phyloP scores from a whole-genome alignment of 1,140 invertebrate genomes.

The Melitaea cinxia region DNA sequence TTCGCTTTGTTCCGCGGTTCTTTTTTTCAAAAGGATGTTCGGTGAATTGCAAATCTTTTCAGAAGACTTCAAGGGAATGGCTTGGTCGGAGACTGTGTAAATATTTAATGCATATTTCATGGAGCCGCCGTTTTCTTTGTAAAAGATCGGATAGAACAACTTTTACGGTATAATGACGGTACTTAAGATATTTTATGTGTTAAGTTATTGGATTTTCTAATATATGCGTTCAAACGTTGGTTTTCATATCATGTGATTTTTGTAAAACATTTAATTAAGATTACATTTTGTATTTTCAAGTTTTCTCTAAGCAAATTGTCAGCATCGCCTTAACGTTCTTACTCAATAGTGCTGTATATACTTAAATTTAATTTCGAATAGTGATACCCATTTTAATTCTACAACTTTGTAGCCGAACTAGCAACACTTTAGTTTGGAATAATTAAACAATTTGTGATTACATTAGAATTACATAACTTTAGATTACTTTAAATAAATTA shows the following conservation, averaged over 20 bases:
- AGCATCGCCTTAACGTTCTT: background rate
- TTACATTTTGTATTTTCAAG: background rate
- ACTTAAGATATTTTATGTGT: slow-evolving; percentile 25
- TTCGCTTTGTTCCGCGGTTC: slow-evolving; percentile 56
- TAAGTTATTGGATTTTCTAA: slow-evolving; percentile 5
- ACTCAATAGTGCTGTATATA: background rate
- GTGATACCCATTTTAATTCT: background rate
- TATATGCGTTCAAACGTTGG: background rate
- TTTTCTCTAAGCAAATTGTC: background rate
- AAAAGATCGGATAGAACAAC: slow-evolving; percentile 67
- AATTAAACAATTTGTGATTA: background rate
- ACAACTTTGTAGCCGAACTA: background rate
- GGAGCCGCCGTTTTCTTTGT: slow-evolving; percentile 67
- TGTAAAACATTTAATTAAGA: background rate
- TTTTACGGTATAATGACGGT: slow-evolving; percentile 36
- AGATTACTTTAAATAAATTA: background rate
- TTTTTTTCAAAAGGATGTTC: slow-evolving; percentile 74
- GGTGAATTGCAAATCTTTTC: slow-evolving; percentile 78
- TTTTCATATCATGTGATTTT: too few species aligned
- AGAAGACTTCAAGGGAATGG: slow-evolving; percentile 69
- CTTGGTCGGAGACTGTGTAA: slow-evolving; percentile 67
- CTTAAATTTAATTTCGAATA: background rate
- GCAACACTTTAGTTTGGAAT: background rate
- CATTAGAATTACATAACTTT: background rate
- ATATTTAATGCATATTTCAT: slow-evolving; percentile 81